A percentile compares a stretch with the other conserved stretches of the same genome.
Conservation (phyloP, 2,797 vertebrate genomes). For the Lepilemur septentrionalis region DNA sequence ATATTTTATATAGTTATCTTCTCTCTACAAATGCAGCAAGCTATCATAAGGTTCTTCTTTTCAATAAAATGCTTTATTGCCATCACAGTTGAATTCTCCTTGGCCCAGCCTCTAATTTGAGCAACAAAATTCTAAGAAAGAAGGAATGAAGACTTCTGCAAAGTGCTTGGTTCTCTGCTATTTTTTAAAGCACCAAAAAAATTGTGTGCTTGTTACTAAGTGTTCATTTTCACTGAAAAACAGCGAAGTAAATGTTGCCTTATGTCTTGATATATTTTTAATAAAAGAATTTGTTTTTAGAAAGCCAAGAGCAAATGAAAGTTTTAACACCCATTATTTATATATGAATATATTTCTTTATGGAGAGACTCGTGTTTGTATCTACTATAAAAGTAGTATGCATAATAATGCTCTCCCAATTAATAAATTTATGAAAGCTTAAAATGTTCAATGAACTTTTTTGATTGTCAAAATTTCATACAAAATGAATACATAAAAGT, state of each 20-base stretch:
- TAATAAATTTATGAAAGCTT: conserved; percentile 41
- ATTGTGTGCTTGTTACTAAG: not conserved
- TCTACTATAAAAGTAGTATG: not conserved
- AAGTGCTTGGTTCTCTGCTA: not conserved
- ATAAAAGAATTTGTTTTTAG: not conserved
- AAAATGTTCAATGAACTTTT: not conserved
- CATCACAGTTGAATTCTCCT: not conserved
- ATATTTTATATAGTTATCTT: conserved; percentile 62
- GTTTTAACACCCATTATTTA: conserved; percentile 32
- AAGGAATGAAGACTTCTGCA: not conserved
- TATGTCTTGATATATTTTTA: conserved; percentile 5
- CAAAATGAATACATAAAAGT: not conserved
- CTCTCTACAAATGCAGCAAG: conserved; percentile 33
- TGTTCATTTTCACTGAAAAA: not conserved
- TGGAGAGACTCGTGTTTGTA: not conserved
- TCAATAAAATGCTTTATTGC: conserved; percentile 35
- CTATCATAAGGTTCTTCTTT: conserved; percentile 9
- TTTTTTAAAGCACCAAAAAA: not conserved
- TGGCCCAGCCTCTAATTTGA: not conserved
- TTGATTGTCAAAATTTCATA: not conserved
- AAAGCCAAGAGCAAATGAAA: conserved; percentile 34
- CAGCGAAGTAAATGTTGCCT: not conserved
- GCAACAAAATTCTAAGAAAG: not conserved
- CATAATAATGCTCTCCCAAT: conserved; percentile 16
- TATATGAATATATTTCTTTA: conserved; percentile 28